These are phyloP conservation scores for Caranx ignobilis DNA, from an alignment of 2,113 vertebrate genomes.

Conservation along the genomic window DNA sequence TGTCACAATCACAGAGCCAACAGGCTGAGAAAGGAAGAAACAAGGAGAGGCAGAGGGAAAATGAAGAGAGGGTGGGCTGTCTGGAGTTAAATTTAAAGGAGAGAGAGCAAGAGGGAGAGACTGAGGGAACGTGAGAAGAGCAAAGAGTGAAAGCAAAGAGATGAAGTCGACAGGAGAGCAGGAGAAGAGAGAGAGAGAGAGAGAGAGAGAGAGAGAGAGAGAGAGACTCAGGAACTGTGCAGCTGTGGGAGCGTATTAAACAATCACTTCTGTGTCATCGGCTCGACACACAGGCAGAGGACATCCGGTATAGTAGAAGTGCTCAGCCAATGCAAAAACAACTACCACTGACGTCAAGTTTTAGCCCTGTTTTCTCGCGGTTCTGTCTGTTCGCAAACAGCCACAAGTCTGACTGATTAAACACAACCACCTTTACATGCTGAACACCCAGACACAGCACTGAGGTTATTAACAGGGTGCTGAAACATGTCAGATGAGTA, in stretches of 20 bases:
- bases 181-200: slow-evolving; percentile 7
- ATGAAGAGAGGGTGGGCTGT: slow-evolving; percentile 3
- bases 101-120: slow-evolving; percentile 12
- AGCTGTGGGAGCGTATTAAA: slow-evolving; percentile 75
- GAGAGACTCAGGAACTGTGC: slow-evolving; percentile 58
- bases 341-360: slow-evolving; percentile 41
- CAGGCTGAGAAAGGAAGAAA: slow-evolving; percentile 43
- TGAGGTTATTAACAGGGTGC: slow-evolving; percentile 10
- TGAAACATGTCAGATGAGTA: slow-evolving; percentile 14
- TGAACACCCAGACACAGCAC: neutral
- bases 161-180: slow-evolving; percentile 40
- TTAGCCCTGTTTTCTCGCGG: slow-evolving; percentile 5
- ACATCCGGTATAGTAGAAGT: slow-evolving; percentile 52
- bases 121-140: slow-evolving; percentile 29
- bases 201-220: slow-evolving; percentile 24
- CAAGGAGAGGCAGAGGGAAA: neutral
- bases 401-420: neutral
- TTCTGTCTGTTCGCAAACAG: slow-evolving; percentile 12
- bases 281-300: slow-evolving; percentile 60
- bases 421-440: neutral
- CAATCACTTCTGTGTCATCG: slow-evolving; percentile 76
- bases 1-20: slow-evolving; percentile 55
- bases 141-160: slow-evolving; percentile 31
- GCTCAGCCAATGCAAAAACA: slow-evolving; percentile 30
- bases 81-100: slow-evolving; percentile 40